Evolutionary conservation across 2,113 vertebrate genomes (phyloP).

Genomic region (Mirounga angustirostris): DNA sequence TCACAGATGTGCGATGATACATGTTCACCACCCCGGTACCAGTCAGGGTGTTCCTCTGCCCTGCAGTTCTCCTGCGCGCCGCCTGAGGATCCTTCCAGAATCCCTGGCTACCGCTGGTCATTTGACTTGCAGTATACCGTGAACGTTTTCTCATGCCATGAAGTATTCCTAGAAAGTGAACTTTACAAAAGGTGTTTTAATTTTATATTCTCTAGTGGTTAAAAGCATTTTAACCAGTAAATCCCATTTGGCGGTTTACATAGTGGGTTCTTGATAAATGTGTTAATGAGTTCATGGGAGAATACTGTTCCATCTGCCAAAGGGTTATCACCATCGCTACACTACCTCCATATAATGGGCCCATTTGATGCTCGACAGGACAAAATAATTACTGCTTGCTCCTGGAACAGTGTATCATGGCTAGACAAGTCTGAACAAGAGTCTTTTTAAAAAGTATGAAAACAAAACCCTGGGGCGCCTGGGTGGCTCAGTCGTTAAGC

Average conservation of each 20-base stretch:
- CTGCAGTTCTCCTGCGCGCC: accelerated
- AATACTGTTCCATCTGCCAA: neutral
- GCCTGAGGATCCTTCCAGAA: accelerated
- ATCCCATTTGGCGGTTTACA: neutral
- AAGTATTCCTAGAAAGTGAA: neutral
- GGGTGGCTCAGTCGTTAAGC: no score
- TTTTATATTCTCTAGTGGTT: neutral
- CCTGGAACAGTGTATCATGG: neutral
- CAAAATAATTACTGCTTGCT: neutral
- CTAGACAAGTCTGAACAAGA: neutral
- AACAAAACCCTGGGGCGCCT: neutral
- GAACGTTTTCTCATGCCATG: neutral
- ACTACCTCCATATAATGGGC: accelerated
- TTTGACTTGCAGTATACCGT: neutral
- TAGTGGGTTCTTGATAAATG: neutral
- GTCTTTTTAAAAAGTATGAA: neutral
- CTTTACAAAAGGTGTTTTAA: neutral
- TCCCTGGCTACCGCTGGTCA: accelerated
- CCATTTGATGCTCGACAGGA: neutral
- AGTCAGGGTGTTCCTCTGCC: accelerated
- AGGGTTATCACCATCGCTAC: accelerated
- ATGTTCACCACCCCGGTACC: accelerated
- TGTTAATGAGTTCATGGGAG: neutral
- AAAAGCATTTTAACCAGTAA: neutral
- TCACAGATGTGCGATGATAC: neutral